These are phyloP conservation scores for Actinia equina DNA, from an alignment of 64 coral and sea anemone species.

Conservation along the genomic window DNA sequence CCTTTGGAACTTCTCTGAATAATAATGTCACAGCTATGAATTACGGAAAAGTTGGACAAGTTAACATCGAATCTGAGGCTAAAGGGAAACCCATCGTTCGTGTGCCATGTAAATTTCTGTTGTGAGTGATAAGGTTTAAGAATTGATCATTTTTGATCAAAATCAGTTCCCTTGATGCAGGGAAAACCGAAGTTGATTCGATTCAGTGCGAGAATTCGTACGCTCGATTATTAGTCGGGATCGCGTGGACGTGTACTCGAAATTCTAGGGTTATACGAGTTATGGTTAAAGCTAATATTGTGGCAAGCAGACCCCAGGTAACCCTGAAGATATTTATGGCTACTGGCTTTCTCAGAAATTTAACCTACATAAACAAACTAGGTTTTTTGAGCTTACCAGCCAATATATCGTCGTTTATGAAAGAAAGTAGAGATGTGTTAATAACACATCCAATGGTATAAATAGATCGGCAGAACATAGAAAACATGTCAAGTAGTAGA, in stretches of 20 bases:
- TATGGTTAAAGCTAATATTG: conserved; percentile 2
- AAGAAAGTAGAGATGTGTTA: background rate
- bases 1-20: background rate
- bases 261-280: background rate
- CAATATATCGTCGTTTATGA: background rate
- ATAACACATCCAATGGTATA: background rate
- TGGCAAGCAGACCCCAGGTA: background rate
- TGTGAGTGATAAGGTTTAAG: conserved; percentile 50
- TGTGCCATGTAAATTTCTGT: conserved; percentile 59
- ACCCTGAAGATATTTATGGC: background rate
- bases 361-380: background rate
- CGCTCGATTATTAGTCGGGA: background rate
- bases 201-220: background rate
- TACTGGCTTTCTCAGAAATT: background rate
- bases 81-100: conserved; percentile 69
- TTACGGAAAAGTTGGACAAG: conserved; percentile 20
- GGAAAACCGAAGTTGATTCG: conserved; percentile 19
- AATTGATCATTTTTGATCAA: background rate
- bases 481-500: background rate
- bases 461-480: background rate
- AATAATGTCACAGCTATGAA: background rate
- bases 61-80: conserved; percentile 44
- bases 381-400: background rate
- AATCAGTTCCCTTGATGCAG: background rate
- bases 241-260: background rate